Conservation (phyloP, 1,140 invertebrate genomes). For the Eufriesea mexicana region DNA sequence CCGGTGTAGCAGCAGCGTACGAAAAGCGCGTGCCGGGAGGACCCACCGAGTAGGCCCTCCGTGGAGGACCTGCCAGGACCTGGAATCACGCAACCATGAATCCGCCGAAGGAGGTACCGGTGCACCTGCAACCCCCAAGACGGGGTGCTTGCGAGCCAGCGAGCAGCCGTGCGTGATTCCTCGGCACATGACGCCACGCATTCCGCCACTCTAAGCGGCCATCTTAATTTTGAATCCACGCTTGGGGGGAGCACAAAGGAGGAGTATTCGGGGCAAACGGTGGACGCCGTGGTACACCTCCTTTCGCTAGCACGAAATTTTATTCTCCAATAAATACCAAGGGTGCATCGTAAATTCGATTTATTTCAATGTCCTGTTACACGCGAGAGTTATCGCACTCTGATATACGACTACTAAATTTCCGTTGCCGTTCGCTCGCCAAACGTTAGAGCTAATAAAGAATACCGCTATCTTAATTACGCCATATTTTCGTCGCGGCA, state of each 20-base stretch:
- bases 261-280: not conserved
- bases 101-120: conserved; percentile 74
- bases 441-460: not conserved
- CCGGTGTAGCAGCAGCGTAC: conserved; percentile 46
- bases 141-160: conserved; percentile 42
- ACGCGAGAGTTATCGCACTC: no score
- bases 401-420: no score
- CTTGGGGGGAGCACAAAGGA: not conserved
- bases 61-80: conserved; percentile 68
- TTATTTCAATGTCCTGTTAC: no score
- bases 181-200: conserved; percentile 66
- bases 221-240: not conserved
- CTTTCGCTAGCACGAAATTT: not conserved
- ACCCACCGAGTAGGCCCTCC: conserved; percentile 39
- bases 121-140: conserved; percentile 82
- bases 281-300: no score
- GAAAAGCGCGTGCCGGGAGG: conserved; percentile 61
- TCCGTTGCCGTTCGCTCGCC: not conserved
- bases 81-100: conserved; percentile 80
- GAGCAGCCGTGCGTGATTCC: conserved; percentile 69
- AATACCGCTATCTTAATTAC: not conserved
- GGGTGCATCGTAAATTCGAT: no score
- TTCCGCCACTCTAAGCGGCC: conserved; percentile 31
- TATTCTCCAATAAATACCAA: no score
- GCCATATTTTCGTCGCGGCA: not conserved